Percentiles rank a stretch among this genome's conserved stretches.
Conservation (phyloP, 2,113 vertebrate genomes). For the Odontophorus gujanensis region DNA sequence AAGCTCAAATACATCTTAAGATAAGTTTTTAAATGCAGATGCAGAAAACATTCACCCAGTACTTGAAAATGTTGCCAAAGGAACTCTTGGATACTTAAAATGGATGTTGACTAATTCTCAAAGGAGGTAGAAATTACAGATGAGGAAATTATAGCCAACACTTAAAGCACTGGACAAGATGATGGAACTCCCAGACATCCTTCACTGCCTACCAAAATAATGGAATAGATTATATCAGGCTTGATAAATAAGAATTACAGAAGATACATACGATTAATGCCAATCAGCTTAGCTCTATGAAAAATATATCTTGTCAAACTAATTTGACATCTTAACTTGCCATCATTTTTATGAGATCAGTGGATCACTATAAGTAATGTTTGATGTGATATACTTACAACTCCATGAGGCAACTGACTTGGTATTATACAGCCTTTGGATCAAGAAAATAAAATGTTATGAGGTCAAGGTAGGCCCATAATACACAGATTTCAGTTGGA, state of each 20-base stretch:
- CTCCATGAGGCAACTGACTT: not conserved
- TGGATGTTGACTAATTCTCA: not conserved
- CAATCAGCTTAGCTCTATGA: not conserved
- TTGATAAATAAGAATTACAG: slow-evolving; percentile 32
- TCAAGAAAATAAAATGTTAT: not conserved
- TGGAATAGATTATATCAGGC: not conserved
- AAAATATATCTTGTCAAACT: slow-evolving; percentile 20
- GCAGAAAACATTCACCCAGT: not conserved
- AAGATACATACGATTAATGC: not conserved
- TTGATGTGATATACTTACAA: not conserved
- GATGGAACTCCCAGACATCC: not conserved
- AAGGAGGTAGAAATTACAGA: slow-evolving; percentile 3
- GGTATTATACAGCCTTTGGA: slow-evolving; percentile 16
- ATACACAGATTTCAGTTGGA: not conserved
- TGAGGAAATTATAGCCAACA: not conserved
- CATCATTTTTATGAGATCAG: slow-evolving; percentile 1
- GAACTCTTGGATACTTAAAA: not conserved
- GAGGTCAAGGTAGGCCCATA: not conserved
- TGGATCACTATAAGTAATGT: slow-evolving; percentile 32
- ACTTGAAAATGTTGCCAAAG: not conserved
- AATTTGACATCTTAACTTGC: not conserved
- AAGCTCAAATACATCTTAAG: not conserved
- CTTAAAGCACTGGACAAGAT: not conserved
- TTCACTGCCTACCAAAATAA: not conserved
- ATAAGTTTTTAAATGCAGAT: not conserved